These are phyloP conservation scores for Bucco capensis DNA, from an alignment of 2,113 vertebrate species.

Conservation along the genomic window DNA sequence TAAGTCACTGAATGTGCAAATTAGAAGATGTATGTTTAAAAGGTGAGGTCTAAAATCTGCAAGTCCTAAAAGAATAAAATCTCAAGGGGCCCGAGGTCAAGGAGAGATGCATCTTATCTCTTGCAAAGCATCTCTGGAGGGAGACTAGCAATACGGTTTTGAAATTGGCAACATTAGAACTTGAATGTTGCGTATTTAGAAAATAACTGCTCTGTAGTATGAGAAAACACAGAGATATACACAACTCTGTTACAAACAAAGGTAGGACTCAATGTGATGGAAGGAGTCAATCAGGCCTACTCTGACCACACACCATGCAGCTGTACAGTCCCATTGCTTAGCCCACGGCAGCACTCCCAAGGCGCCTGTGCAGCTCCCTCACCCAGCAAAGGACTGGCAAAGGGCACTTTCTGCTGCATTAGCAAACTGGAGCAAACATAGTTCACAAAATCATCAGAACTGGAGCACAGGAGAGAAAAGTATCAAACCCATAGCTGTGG, in stretches of 20 bases:
- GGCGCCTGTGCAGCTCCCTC: neutral
- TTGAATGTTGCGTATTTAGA: neutral
- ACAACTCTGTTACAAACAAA: neutral
- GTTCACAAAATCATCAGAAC: fast-evolving
- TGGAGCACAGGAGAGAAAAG: neutral
- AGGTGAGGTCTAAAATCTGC: neutral
- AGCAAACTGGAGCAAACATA: neutral
- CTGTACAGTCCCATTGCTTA: no score
- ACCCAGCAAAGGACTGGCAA: neutral
- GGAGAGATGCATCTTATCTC: neutral
- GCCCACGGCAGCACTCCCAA: fast-evolving
- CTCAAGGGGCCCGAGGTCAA: neutral
- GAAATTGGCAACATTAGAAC: neutral
- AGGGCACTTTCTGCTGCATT: neutral
- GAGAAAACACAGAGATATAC: neutral
- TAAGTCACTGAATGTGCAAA: neutral
- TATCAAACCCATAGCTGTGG: fast-evolving
- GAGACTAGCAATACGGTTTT: neutral
- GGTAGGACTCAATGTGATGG: neutral
- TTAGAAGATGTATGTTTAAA: neutral
- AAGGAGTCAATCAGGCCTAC: neutral
- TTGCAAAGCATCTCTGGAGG: neutral
- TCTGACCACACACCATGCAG: neutral
- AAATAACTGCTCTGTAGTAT: neutral
- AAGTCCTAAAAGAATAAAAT: neutral